Base-by-base conservation (phyloP, 2,113 vertebrate genomes). In the Spea bombifrons region DNA sequence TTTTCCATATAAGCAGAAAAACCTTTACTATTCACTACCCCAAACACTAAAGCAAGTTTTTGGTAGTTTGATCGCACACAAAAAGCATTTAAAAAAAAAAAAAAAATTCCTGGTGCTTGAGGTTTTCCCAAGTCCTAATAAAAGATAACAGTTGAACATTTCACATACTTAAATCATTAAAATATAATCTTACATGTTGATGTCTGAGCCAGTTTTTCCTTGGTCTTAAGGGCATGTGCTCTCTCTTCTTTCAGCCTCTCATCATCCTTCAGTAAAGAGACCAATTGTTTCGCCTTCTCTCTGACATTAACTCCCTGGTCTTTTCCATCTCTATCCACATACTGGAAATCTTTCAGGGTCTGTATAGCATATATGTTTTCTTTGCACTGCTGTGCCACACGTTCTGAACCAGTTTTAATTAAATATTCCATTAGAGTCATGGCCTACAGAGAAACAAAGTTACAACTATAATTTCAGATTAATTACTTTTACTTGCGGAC, bases 381-480 rank as follows among this genome's bases (percentile, higher is more conserved):
- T 86, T 95, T 88, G 88, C 95, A 97, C 85, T 97, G 95, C 82
- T 96, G 95, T 0, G 95, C 94, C 45, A 97, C 95, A 0, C 95
- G 93, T 88, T 96, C 95, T 6, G 95, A 96, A 81, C 95, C 95
- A 0, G 95, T 97, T 91, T 97, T 97, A 79, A 97, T 95, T 80
- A 97, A 90, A 87, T 97, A 97, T 86, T 97, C 95, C 94, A 96
- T 96, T 82, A 97, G 90, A 8, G 95, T 96, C 94, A 97, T 96
- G 81, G 95, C 95, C 95, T 97, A 84, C 0, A 0, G 73, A 71
- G 73, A 66, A 70, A 49, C 48, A 70, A 65, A 65, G 9, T 30
- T 45, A 67, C 30, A 30, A 30, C 30, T 30, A 30, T 30, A 2
- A 30, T 30, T 30, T 1, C 30, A 30, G 30, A 30, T 30, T 30